Conservation (phyloP, 37 sponge, comb jelly and placozoan genomes). For the Ephydatia muelleri region DNA sequence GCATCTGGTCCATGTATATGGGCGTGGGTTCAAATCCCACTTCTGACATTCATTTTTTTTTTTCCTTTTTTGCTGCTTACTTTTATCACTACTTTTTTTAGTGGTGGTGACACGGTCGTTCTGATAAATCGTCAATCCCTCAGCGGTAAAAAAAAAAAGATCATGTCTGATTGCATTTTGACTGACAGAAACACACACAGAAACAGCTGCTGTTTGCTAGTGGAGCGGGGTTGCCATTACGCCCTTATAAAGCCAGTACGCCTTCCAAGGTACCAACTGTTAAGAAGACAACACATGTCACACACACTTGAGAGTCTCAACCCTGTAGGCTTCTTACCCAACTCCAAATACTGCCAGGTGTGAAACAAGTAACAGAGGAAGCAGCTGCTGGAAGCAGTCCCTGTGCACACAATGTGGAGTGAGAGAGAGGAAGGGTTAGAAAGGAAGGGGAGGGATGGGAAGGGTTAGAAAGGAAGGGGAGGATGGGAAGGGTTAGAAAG, state of each 20-base stretch:
- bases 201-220: not conserved
- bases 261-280: constrained; percentile 6
- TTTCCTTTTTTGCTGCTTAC: constrained; percentile 9
- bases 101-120: no score
- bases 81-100: not conserved
- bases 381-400: constrained; percentile 10
- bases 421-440: not conserved
- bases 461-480: no score
- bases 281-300: not conserved
- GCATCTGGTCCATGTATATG: constrained; percentile 99
- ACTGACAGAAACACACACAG: not conserved
- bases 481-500: not conserved
- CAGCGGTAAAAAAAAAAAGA: no score
- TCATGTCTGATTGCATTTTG: no score
- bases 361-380: constrained; percentile 57
- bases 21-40: constrained; percentile 99
- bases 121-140: no score
- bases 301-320: not conserved
- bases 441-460: not conserved
- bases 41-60: constrained; percentile 92
- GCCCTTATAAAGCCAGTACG: not conserved
- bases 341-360: constrained; percentile 68
- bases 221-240: not conserved
- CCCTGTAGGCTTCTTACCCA: constrained; percentile 33
- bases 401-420: not conserved